These are phyloP conservation scores for Dioctria linearis DNA, from an alignment of 2,888 invertebrate genomes.

Conservation along the genomic window DNA sequence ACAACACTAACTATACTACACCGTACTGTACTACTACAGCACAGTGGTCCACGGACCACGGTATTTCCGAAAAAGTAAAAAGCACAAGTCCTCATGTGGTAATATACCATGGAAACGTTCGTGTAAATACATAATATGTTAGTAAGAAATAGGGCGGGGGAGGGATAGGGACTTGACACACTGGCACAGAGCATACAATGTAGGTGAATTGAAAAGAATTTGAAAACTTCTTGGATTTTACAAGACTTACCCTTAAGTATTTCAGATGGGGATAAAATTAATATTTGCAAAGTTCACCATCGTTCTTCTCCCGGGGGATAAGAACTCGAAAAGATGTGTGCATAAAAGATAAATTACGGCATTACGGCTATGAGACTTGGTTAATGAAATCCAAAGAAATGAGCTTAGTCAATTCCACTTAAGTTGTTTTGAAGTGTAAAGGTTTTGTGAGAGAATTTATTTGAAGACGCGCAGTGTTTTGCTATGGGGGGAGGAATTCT, in stretches of 20 bases:
- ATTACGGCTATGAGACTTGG: slow-evolving; percentile 23
- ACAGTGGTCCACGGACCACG: neutral
- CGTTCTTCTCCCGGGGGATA: neutral
- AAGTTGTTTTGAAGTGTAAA: neutral
- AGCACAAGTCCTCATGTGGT: neutral
- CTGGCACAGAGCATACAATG: slow-evolving; percentile 27
- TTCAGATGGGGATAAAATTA: slow-evolving; percentile 41
- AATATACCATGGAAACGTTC: neutral
- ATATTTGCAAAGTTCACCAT: slow-evolving; percentile 13
- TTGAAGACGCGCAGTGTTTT: slow-evolving; percentile 19
- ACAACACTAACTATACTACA: too few relatives aligned
- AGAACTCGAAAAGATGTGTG: slow-evolving; percentile 18
- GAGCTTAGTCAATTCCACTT: slow-evolving; percentile 44
- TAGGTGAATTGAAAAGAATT: slow-evolving; percentile 49
- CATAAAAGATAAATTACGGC: slow-evolving; percentile 40
- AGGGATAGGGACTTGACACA: slow-evolving; percentile 31
- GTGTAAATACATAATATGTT: neutral
- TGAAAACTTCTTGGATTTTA: slow-evolving; percentile 42
- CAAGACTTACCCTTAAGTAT: slow-evolving; percentile 37
- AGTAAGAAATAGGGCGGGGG: neutral
- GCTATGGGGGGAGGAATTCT: neutral
- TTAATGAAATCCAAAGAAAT: slow-evolving; percentile 38
- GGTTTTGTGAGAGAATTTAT: slow-evolving; percentile 13
- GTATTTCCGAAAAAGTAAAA: neutral
- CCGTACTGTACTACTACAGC: too few relatives aligned